A percentile compares a stretch with the other conserved stretches of the same genome.
Evolutionary conservation across 2,888 invertebrate species (phyloP).

Genomic region (Drosophila cracens): DNA sequence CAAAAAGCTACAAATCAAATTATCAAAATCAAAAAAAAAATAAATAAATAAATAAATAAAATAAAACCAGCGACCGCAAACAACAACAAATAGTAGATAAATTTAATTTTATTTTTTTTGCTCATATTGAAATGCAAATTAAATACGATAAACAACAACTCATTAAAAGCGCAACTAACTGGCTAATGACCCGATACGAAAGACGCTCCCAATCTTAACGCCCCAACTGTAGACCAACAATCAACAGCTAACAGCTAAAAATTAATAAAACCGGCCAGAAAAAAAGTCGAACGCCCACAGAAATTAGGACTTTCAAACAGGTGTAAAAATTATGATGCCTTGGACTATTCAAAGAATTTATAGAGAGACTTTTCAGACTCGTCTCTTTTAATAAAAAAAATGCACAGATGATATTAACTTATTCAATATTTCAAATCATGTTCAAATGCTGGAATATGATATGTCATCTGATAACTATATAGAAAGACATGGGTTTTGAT

Average conservation of each 20-base stretch:
- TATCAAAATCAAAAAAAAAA: slow-evolving; percentile 8
- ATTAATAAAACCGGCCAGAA: slow-evolving; percentile 18
- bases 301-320: slow-evolving; percentile 11
- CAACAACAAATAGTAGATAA: slow-evolving; percentile 68
- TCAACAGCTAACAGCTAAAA: not conserved
- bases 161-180: slow-evolving; percentile 72
- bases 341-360: not conserved
- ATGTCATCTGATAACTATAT: not conserved
- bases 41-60: slow-evolving; percentile 21
- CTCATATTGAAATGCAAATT: slow-evolving; percentile 72
- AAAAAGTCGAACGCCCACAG: slow-evolving; percentile 27
- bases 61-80: slow-evolving; percentile 29
- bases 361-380: not conserved
- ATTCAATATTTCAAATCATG: not conserved
- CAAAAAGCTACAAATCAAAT: slow-evolving; percentile 11
- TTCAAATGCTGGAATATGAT: not conserved
- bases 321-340: slow-evolving; percentile 4
- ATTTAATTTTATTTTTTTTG: slow-evolving; percentile 6
- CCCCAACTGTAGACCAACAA: slow-evolving; percentile 3
- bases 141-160: slow-evolving; percentile 73
- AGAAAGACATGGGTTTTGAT: not conserved
- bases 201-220: slow-evolving; percentile 18
- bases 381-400: not conserved
- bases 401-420: not conserved
- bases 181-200: slow-evolving; percentile 54